Conservation (phyloP, 2,888 invertebrate genomes). For the Ormyrus thymus region DNA sequence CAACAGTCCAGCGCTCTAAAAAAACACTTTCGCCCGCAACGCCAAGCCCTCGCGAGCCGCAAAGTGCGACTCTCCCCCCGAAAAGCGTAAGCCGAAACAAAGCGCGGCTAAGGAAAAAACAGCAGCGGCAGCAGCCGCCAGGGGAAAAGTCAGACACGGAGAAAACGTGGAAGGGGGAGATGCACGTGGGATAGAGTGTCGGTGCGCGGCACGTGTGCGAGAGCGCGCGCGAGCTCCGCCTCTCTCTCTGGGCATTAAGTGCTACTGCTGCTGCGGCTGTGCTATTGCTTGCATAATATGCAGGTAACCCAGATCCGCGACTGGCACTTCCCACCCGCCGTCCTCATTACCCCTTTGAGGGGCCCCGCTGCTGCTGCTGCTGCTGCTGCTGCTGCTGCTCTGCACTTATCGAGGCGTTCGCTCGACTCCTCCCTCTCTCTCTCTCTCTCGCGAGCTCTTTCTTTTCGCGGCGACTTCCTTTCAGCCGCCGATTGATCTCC, state of each 20-base stretch:
- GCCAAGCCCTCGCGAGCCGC: too few species aligned
- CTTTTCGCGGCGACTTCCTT: too few species aligned
- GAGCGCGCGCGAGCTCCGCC: not conserved
- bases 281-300: constrained; percentile 68
- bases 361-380: constrained; percentile 27
- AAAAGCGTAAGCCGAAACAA: too few species aligned
- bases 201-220: constrained; percentile 6
- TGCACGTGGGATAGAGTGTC: not conserved
- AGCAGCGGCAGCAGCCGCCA: too few species aligned
- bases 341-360: constrained; percentile 67
- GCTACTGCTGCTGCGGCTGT: constrained; percentile 56
- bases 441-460: not conserved
- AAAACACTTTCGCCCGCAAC: too few species aligned
- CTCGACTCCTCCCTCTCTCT: not conserved
- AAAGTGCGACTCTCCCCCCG: too few species aligned
- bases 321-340: constrained; percentile 64
- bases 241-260: not conserved
- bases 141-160: not conserved
- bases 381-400: constrained; percentile 8
- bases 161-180: not conserved
- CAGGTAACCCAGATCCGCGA: constrained; percentile 70
- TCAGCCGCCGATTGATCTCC: too few species aligned
- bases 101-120: too few species aligned
- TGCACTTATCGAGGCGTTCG: not conserved
- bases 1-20: too few species aligned